Conservation (phyloP, 2,888 invertebrate species). For the Idaea straminata region DNA sequence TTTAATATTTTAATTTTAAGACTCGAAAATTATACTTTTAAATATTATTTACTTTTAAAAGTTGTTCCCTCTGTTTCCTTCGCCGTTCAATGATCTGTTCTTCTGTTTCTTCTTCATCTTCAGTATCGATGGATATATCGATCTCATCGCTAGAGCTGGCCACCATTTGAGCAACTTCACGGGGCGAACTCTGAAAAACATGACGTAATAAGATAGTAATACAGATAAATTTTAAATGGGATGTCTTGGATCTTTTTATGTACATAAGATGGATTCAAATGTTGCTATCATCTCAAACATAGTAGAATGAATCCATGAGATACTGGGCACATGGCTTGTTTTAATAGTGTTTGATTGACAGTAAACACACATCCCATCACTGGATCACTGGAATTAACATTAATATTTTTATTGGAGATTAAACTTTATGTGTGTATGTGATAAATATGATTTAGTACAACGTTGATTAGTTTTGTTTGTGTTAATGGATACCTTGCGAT, state of each 20-base stretch:
- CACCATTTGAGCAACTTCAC: conserved; percentile 87
- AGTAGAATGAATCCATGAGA: too few species aligned
- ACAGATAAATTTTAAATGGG: neutral
- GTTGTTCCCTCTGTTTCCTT: conserved; percentile 91
- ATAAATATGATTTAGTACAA: neutral
- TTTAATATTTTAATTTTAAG: neutral
- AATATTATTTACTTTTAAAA: conserved; percentile 84
- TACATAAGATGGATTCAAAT: neutral
- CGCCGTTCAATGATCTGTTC: conserved; percentile 94
- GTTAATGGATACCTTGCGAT: conserved; percentile 37
- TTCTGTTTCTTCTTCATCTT: conserved; percentile 94
- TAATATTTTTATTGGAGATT: neutral
- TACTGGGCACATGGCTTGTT: too few species aligned
- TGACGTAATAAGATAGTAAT: neutral
- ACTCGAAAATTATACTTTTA: neutral
- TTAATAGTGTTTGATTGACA: too few species aligned
- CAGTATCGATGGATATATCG: conserved; percentile 87
- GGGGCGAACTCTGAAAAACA: conserved; percentile 81
- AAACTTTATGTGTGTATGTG: too few species aligned
- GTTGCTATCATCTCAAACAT: neutral
- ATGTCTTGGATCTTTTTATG: neutral
- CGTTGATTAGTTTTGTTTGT: neutral
- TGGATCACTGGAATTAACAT: neutral
- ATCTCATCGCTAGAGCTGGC: conserved; percentile 86
- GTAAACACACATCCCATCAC: too few species aligned